These are phyloP conservation scores for Diabrotica balteata DNA, from an alignment of 2,888 invertebrate species.

Conservation along the genomic window DNA sequence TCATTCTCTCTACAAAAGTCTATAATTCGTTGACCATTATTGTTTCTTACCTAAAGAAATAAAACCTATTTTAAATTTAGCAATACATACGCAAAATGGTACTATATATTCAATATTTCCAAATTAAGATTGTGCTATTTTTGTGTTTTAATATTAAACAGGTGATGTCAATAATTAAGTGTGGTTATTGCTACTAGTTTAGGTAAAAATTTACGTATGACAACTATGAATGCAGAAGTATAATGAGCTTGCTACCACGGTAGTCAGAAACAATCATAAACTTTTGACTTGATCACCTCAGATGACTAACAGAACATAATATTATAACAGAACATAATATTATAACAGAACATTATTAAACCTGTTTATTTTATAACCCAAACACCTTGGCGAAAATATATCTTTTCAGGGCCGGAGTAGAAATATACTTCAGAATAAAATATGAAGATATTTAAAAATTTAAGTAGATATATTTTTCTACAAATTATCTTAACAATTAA, in stretches of 20 bases:
- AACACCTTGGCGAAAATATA: slow-evolving; percentile 36
- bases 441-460: too few species aligned
- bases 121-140: background rate
- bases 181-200: slow-evolving; percentile 18
- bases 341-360: slow-evolving; percentile 48
- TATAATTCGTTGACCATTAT: too few species aligned
- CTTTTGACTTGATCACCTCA: slow-evolving; percentile 44
- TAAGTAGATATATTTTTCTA: too few species aligned
- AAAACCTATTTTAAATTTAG: too few species aligned
- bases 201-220: slow-evolving; percentile 11
- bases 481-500: too few species aligned
- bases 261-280: slow-evolving; percentile 44
- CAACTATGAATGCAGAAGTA: slow-evolving; percentile 14
- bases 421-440: too few species aligned
- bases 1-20: too few species aligned
- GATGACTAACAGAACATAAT: slow-evolving; percentile 45
- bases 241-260: slow-evolving; percentile 40
- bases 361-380: slow-evolving; percentile 47
- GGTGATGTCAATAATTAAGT: slow-evolving; percentile 5
- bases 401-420: background rate
- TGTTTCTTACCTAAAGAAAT: too few species aligned
- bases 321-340: slow-evolving; percentile 46
- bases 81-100: too few species aligned
- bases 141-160: background rate
- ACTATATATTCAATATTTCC: too few species aligned